Conservation (phyloP, 1,140 invertebrate genomes). For the Drosophila nebulosa region DNA sequence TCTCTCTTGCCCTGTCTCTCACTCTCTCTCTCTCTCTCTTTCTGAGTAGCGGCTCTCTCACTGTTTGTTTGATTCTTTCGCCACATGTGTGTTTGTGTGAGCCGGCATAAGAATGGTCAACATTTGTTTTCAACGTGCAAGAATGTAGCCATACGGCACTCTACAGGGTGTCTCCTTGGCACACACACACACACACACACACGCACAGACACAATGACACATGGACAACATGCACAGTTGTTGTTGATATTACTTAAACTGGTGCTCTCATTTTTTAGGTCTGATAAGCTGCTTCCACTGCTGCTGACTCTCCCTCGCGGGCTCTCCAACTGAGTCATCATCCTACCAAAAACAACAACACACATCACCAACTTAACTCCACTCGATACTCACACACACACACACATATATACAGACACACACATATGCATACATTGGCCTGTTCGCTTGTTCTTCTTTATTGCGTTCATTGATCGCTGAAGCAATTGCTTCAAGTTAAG, state of each 20-base stretch:
- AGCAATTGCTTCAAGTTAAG: slow-evolving; percentile 66
- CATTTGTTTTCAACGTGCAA: slow-evolving; percentile 59
- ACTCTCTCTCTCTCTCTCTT: not conserved
- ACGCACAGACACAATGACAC: slow-evolving; percentile 15
- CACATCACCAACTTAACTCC: slow-evolving; percentile 43
- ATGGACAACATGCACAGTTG: slow-evolving; percentile 3
- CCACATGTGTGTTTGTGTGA: slow-evolving; percentile 7
- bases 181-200: not conserved
- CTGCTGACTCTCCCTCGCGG: not conserved
- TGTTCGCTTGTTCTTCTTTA: slow-evolving; percentile 43
- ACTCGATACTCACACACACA: slow-evolving; percentile 9
- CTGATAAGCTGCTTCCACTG: slow-evolving; percentile 34
- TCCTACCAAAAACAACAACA: slow-evolving; percentile 72
- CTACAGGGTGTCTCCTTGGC: slow-evolving; percentile 39
- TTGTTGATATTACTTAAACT: slow-evolving; percentile 3
- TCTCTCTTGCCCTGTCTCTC: not conserved
- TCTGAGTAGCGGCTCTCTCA: not conserved
- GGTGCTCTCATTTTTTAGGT: slow-evolving; percentile 27
- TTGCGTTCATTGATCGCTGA: slow-evolving; percentile 74
- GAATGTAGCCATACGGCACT: slow-evolving; percentile 39
- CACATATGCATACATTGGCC: not conserved
- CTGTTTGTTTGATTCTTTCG: not conserved
- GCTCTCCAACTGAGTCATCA: slow-evolving; percentile 60
- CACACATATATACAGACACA: not conserved
- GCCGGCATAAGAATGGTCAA: slow-evolving; percentile 43